phyloP scores from a whole-genome alignment of 2,888 invertebrate species.

The Catonia carolina region DNA sequence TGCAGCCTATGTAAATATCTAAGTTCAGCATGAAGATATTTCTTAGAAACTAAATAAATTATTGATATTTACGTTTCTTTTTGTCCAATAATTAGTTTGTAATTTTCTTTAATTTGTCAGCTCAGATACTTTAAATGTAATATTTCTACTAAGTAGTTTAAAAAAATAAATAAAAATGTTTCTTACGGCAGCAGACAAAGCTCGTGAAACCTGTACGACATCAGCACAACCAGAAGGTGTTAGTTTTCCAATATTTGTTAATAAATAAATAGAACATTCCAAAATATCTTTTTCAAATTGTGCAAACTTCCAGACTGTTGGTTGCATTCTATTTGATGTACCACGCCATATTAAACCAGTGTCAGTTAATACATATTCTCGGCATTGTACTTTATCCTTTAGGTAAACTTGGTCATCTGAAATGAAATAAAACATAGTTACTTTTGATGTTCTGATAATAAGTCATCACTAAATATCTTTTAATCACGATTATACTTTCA shows the following conservation, averaged over 20 bases:
- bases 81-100: too few relatives aligned
- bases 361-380: slow-evolving; percentile 80
- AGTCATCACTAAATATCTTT: not conserved
- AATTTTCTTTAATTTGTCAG: too few relatives aligned
- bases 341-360: slow-evolving; percentile 89
- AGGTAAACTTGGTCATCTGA: slow-evolving; percentile 57
- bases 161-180: not conserved
- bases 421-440: slow-evolving; percentile 3
- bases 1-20: too few relatives aligned
- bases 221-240: slow-evolving; percentile 62
- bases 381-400: slow-evolving; percentile 59
- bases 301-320: slow-evolving; percentile 85
- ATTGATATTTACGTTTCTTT: too few relatives aligned
- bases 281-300: slow-evolving; percentile 80
- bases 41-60: too few relatives aligned
- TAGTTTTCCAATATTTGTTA: slow-evolving; percentile 64
- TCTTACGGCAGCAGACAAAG: slow-evolving; percentile 75
- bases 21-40: too few relatives aligned
- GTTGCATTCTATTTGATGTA: slow-evolving; percentile 72
- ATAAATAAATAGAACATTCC: slow-evolving; percentile 68
- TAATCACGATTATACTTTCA: not conserved
- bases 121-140: too few relatives aligned
- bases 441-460: too few relatives aligned
- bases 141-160: too few relatives aligned
- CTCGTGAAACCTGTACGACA: slow-evolving; percentile 67